phyloP scores from a whole-genome alignment of 2,113 vertebrate genomes.

The Mionectes macconnelli region DNA sequence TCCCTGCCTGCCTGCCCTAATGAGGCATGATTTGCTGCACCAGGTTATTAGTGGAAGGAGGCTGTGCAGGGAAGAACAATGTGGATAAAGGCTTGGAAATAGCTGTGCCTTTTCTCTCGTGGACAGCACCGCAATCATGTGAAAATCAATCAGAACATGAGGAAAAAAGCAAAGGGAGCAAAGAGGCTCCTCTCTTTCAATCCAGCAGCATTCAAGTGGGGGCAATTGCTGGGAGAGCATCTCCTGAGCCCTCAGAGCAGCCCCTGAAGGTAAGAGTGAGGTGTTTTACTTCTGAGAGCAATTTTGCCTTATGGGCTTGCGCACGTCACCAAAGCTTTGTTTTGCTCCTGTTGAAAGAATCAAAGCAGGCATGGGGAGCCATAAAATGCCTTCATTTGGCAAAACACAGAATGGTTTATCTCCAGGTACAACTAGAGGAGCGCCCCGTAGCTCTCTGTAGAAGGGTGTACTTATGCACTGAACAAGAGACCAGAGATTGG shows the following conservation, averaged over 20 bases:
- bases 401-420: background rate
- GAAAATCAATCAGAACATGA: background rate
- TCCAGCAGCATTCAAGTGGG: background rate
- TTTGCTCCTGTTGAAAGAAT: background rate
- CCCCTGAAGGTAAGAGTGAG: background rate
- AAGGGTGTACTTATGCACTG: background rate
- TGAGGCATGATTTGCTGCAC: background rate
- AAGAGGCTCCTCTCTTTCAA: background rate
- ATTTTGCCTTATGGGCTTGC: background rate
- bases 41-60: background rate
- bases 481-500: background rate
- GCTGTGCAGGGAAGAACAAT: background rate
- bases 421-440: background rate
- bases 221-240: background rate
- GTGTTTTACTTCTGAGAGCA: background rate
- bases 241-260: background rate
- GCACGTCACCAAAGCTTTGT: background rate
- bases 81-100: background rate
- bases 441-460: background rate
- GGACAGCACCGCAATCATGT: background rate
- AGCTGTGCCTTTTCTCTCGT: background rate
- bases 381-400: background rate
- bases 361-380: background rate
- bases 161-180: background rate
- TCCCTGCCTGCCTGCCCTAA: background rate